Base-by-base conservation (phyloP, 2,113 vertebrate genomes). In the Elanus axillaris region DNA sequence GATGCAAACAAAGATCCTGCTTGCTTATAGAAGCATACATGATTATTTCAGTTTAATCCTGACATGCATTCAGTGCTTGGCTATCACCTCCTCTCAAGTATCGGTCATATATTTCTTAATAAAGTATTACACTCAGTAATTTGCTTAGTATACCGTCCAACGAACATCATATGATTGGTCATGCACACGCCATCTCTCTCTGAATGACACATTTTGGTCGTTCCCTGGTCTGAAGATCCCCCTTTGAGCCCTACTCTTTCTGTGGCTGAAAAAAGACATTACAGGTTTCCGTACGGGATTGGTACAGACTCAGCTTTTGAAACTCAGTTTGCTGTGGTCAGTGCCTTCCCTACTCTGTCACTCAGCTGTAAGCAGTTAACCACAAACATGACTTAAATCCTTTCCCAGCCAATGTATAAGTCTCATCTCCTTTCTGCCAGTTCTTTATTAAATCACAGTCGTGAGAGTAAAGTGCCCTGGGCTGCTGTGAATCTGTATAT, bases 131-230 rank as follows among this genome's bases (percentile, higher is more conserved):
- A 67, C 31, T 25, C 23, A n/a, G 38, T 26, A 32, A 58, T 63
- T 38, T 90, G 9, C 62, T 88, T 42, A 68, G 14, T 16, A 10
- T 19, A 21, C 16, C 40, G 40, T 60, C 31, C 58, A 47, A 0
- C 9, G 47, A 50, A 19, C 13, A 19, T 14, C 26, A 14, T 1
- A 1, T 29, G 21, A 13, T 3, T 71, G 22, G 22, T 47, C n/a
- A 52, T 31, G 17, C 7, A n/a, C 0, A 0, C 45, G 16, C 32
- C 40, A 6, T 1, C 2, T 12, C 2, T 1, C 25, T 74, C 60
- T 55, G 56, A 72, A 31, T 34, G 32, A 60, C n/a, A 27, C 10
- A 3, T 47, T 59, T 62, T 1, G 7, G 62, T 26, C 36, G 25
- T 88, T 76, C 27, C 13, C 26, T 47, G n/a, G 6, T 34, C n/a